Percentiles rank a stretch among this genome's conserved stretches.
phyloP scores from a whole-genome alignment of 2,113 vertebrate genomes.

The Tychaedon coryphoeus region DNA sequence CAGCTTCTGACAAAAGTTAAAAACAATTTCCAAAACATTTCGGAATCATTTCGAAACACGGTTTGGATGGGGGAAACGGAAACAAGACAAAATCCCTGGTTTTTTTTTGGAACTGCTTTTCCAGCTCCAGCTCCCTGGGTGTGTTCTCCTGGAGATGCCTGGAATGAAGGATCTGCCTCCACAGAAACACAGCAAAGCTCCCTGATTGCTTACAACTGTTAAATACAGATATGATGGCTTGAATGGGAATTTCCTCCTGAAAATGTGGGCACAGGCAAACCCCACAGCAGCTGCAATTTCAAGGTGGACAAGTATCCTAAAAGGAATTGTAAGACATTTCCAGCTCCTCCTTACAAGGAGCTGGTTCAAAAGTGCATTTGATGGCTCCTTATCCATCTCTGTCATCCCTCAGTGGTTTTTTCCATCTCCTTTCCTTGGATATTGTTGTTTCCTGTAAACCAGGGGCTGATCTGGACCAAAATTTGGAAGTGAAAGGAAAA shows the following conservation, averaged over 20 bases:
- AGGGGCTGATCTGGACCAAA: background rate
- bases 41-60: background rate
- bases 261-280: background rate
- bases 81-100: background rate
- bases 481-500: background rate
- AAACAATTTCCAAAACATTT: background rate
- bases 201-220: background rate
- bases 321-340: background rate
- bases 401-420: background rate
- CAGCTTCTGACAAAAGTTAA: background rate
- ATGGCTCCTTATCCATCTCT: background rate
- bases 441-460: background rate
- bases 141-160: background rate
- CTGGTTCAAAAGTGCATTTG: background rate
- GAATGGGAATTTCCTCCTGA: background rate
- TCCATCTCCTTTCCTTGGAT: background rate
- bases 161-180: background rate
- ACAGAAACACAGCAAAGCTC: background rate
- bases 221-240: background rate
- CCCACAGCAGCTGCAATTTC: background rate
- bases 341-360: background rate
- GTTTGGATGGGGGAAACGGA: background rate
- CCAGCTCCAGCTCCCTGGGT: fast-evolving
- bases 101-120: background rate
- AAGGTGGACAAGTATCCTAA: background rate